Evolutionary conservation across 2,888 invertebrate species (phyloP), one percentile per base, ranked within the genome.

Genomic region (Lycocerus yunnanus): DNA sequence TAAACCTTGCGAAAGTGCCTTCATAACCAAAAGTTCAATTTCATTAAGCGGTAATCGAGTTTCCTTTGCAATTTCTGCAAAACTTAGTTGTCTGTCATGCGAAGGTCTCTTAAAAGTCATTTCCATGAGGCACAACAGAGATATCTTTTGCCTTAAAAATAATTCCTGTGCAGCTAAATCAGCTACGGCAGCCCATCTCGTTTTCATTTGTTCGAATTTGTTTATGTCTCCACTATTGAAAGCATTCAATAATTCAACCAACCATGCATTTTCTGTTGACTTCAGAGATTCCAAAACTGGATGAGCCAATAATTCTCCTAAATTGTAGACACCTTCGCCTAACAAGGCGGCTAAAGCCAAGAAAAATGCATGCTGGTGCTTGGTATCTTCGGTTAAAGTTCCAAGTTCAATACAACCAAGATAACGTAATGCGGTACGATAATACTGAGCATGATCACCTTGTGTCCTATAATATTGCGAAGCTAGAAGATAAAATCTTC

Each of bases 1-100:
- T 14, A 99, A 90, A 16, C 96, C 97, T 85, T 98, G 94, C 0
- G 98, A 96, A 20, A 99, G 87, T 0, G 99, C 99, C 88, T 97
- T 98, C 99, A 99, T 99, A 0, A 99, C 96, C 63, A 99, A 89
- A 77, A 97, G 89, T 85, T 99, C 99, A 15, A 99, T 97, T 85
- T 97, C 95, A 80, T 94, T 93, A 0, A 92, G 87, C 0, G 95
- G 95, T 73, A 98, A 89, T 79, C 94, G 91, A 3, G 98, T 96
- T 84, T 95, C 95, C 24, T 90, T 88, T 0, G 98, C 93, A 71
- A 99, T 98, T 86, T 98, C 98, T 0, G 91, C 90, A 88, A 99
- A 99, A 0, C 95, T 92, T 72, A 99, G 89, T 83, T 95, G 94
- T 72, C 94, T 89, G 80, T 96, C 93, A 68, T 95, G 95, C 0